phyloP scores from a whole-genome alignment of 2,797 vertebrate genomes.

The Anguilla obscura region DNA sequence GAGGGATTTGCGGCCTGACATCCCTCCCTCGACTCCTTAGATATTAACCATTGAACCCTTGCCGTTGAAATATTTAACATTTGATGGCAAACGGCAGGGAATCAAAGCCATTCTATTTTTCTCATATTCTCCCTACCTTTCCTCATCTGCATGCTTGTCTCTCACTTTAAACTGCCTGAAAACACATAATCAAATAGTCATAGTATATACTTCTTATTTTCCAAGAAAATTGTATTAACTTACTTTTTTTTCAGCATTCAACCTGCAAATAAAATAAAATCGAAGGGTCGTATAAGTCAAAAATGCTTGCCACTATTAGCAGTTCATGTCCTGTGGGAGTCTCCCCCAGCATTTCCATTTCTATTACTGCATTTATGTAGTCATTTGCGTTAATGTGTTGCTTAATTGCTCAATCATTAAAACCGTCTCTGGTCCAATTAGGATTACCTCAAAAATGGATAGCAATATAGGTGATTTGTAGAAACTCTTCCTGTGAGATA shows the following conservation, averaged over 20 bases:
- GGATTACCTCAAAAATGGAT: background rate
- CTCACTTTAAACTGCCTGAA: background rate
- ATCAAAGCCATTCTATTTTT: background rate
- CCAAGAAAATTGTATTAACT: background rate
- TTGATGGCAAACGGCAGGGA: background rate
- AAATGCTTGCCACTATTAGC: background rate
- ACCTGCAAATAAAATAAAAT: background rate
- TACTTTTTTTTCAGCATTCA: background rate
- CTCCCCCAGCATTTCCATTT: background rate
- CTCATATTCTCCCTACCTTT: background rate
- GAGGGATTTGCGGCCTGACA: background rate
- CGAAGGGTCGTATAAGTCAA: background rate
- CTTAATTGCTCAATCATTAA: conserved; percentile 10
- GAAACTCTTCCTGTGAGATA: background rate
- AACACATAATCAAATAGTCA: background rate
- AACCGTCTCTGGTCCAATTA: conserved; percentile 1
- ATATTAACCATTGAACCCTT: background rate
- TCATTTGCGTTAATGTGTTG: conserved; percentile 2
- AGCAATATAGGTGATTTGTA: background rate
- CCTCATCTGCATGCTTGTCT: background rate
- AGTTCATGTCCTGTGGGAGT: background rate
- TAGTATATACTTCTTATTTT: background rate
- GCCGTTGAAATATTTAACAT: background rate
- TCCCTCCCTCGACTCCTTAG: background rate
- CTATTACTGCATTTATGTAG: background rate